Conservation (phyloP, 2,113 vertebrate genomes). For the Bungarus multicinctus region DNA sequence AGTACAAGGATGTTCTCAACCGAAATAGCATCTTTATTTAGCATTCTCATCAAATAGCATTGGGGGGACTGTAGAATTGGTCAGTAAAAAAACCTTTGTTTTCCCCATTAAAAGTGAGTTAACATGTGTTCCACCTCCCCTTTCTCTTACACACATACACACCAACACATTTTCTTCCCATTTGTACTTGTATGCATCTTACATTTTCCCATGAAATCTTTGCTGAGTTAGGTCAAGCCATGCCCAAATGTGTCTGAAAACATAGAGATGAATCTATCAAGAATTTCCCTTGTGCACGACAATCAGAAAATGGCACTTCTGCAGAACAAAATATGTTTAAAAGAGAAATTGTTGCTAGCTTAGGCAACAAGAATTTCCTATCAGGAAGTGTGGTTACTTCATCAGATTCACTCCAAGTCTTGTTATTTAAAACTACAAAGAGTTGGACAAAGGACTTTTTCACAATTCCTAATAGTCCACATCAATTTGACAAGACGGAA, state of each 20-base stretch:
- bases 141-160: background rate
- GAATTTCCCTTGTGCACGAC: background rate
- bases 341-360: background rate
- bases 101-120: background rate
- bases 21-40: background rate
- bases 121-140: background rate
- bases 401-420: rapidly evolving
- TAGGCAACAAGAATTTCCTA: background rate
- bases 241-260: background rate
- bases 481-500: conserved; percentile 39
- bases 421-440: conserved; percentile 20
- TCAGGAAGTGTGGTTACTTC: conserved; percentile 6
- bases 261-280: background rate
- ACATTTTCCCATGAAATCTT: background rate
- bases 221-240: background rate
- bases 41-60: background rate
- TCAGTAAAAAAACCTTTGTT: background rate
- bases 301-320: background rate
- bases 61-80: background rate
- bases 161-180: background rate
- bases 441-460: conserved; percentile 49
- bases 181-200: background rate
- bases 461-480: conserved; percentile 50
- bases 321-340: background rate
- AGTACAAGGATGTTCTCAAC: background rate